Evolutionary conservation across 2,888 invertebrate genomes (phyloP).

Genomic region (Athetis lepigone): DNA sequence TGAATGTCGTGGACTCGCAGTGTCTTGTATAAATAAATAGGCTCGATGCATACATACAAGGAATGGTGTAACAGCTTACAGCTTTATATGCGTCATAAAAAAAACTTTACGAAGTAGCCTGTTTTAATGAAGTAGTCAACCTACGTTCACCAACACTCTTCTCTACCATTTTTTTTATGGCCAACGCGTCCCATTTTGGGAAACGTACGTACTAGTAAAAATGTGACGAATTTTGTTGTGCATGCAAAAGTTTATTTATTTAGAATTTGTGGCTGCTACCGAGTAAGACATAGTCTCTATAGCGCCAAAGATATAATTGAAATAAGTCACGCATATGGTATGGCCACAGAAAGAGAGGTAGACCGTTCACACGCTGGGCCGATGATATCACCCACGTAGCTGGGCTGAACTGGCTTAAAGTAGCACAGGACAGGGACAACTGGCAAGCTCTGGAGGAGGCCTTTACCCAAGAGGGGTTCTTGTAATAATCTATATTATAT

Average conservation of each 20-base stretch:
- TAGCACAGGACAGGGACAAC: no score
- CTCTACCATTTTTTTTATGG: constrained; percentile 27
- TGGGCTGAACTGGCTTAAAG: no score
- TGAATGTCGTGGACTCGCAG: no score
- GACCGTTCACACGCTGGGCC: no score
- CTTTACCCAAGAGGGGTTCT: no score
- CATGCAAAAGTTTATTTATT: constrained; percentile 13
- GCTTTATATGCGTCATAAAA: constrained; percentile 32
- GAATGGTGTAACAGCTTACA: neutral
- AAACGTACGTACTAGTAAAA: no score
- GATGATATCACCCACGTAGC: no score
- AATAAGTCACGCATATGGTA: constrained; percentile 34
- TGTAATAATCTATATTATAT: no score
- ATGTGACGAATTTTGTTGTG: constrained; percentile 19
- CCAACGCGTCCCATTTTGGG: constrained; percentile 9
- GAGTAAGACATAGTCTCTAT: constrained; percentile 5
- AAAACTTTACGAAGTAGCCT: constrained; percentile 19
- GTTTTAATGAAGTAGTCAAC: constrained; percentile 31
- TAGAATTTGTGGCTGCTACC: neutral
- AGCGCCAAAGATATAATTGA: constrained; percentile 43
- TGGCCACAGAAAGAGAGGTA: no score
- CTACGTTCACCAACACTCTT: constrained; percentile 20
- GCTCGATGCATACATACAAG: constrained; percentile 1
- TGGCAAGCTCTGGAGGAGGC: no score
- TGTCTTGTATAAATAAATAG: neutral